Base-by-base conservation (phyloP, 2,113 vertebrate species). In the Thalassoma bifasciatum region DNA sequence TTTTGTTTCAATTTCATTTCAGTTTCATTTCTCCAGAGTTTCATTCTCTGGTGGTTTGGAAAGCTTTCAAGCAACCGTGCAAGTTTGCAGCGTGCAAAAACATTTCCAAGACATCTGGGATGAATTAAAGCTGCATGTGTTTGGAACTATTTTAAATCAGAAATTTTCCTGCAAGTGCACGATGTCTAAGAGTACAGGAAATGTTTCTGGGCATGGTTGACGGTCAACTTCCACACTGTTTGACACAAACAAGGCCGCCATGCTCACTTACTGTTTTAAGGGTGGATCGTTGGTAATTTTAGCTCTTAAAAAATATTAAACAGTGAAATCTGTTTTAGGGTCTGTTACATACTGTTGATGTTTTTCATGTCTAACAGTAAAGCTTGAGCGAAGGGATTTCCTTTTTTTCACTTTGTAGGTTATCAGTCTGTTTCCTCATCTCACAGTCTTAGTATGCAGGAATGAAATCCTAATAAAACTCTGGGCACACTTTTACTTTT, bases 61-160 rank as follows among this genome's bases (percentile, higher is more conserved):
- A 7, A 17, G 30, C 19, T 38, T 65, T 22, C 30, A 47, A 61
- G 42, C 4, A 52, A 14, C 37, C 16, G 65, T 42, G 54, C 16
- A 59, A 16, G 19, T 63, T 66, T 78, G 44, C 24, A 52, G 38
- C 0, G 6, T 30, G 16, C 9, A 62, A 12, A 66, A 54, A 57
- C 5, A 61, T n/a, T 62, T 61, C 38, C 42, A 54, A 50, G 21
- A 80, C 83, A 89, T 92, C 87, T 92, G 85, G 82, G 34, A 72
- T 77, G 49, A 79, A 72, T 89, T 22, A 85, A 52, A 66, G 51
- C 24, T 57, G 49, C 14, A 9, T 64, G 17, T 72, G n/a, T 14
- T 40, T n/a, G 10, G 53, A 63, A n/a, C 24, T 57, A 73, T 70
- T 77, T 58, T 23, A 72, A 65, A 54, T 51, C 3, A 34, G 22